These are phyloP conservation scores for Homarus gammarus DNA, from an alignment of 2,888 invertebrate species.

Conservation along the genomic window DNA sequence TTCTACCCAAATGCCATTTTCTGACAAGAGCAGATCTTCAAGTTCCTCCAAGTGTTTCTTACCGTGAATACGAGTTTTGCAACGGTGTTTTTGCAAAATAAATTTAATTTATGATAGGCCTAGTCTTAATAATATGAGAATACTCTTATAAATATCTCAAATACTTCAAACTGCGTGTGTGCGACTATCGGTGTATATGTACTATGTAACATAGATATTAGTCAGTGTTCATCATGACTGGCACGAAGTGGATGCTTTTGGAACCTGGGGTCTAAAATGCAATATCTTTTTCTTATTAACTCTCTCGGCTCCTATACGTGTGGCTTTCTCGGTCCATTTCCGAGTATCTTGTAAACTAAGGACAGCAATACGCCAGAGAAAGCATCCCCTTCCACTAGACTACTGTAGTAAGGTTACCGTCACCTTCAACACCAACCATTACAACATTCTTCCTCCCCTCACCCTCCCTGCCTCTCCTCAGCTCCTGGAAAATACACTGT, in stretches of 20 bases:
- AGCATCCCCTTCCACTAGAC: slow-evolving; percentile 37
- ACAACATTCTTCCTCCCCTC: not conserved
- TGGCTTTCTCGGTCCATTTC: not conserved
- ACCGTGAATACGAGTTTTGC: slow-evolving; percentile 55
- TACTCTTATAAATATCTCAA: slow-evolving; percentile 60
- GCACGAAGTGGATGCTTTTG: slow-evolving; percentile 31
- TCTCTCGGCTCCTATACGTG: not conserved
- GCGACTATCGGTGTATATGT: slow-evolving; percentile 64
- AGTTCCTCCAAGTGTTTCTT: slow-evolving; percentile 73
- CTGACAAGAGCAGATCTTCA: slow-evolving; percentile 59
- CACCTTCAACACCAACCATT: slow-evolving; percentile 5
- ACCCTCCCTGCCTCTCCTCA: too few relatives aligned
- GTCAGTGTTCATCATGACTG: slow-evolving; percentile 50
- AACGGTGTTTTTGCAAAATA: slow-evolving; percentile 67
- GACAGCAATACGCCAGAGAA: not conserved
- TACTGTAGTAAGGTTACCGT: slow-evolving; percentile 37
- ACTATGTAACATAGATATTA: slow-evolving; percentile 60
- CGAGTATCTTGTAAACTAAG: not conserved
- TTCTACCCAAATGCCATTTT: slow-evolving; percentile 36
- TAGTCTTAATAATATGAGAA: slow-evolving; percentile 62
- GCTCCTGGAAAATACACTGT: slow-evolving; percentile 48
- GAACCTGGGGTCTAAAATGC: not conserved
- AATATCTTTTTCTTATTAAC: not conserved
- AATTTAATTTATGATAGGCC: slow-evolving; percentile 54
- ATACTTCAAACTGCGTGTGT: slow-evolving; percentile 61